Conservation (phyloP, 2,113 vertebrate species). For the Lucifuga dentata region DNA sequence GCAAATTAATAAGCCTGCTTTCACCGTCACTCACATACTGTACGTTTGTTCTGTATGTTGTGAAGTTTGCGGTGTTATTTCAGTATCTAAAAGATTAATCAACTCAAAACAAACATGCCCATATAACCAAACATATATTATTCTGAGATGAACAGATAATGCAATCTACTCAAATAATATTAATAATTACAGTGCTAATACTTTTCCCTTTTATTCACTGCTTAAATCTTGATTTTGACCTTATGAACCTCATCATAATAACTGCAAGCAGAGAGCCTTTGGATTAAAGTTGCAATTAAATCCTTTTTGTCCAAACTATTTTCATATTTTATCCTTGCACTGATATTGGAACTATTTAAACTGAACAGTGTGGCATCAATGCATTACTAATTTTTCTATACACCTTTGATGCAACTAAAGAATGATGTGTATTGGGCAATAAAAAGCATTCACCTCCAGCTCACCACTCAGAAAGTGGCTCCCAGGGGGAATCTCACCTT, state of each 20-base stretch:
- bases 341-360: conserved; percentile 8
- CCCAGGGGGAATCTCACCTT: conserved; percentile 46
- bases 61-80: conserved; percentile 6
- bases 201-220: no score
- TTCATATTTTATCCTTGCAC: no score
- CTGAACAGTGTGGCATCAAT: neutral
- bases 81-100: conserved; percentile 10
- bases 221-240: no score
- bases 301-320: no score
- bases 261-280: no score
- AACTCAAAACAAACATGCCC: neutral
- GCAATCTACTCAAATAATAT: no score
- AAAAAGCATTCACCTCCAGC: conserved; percentile 29
- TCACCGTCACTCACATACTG: neutral
- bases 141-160: no score
- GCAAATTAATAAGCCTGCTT: conserved; percentile 36
- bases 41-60: neutral
- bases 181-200: no score
- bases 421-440: conserved; percentile 13
- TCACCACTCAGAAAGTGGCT: conserved; percentile 24
- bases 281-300: no score
- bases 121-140: neutral
- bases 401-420: conserved; percentile 15
- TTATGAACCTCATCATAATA: no score
- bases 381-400: neutral